phyloP scores from a whole-genome alignment of 1,140 invertebrate genomes.

The Pollicipes pollicipes region DNA sequence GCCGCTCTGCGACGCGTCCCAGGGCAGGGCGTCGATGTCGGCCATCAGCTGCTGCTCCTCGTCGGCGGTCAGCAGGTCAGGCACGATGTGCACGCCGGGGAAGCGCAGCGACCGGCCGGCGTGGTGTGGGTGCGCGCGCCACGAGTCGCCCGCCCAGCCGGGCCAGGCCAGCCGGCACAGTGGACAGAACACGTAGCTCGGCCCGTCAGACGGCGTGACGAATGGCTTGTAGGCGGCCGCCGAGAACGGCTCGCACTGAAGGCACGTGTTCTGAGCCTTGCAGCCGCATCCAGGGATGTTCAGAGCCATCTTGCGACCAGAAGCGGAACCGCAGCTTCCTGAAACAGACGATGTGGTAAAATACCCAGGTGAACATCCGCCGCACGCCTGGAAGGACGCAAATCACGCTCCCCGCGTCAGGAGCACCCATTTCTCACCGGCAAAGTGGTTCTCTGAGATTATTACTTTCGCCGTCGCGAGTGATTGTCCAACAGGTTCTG shows the following conservation, averaged over 20 bases:
- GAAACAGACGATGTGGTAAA: too few species aligned
- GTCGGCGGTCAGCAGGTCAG: conserved; percentile 49
- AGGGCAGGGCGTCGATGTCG: conserved; percentile 59
- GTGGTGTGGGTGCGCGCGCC: conserved; percentile 46
- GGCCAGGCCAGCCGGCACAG: conserved; percentile 51
- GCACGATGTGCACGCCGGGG: conserved; percentile 29
- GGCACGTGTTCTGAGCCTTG: conserved; percentile 75
- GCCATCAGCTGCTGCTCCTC: conserved; percentile 51
- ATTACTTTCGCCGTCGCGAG: too few species aligned
- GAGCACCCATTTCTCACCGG: too few species aligned
- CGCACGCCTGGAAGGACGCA: too few species aligned
- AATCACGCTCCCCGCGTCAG: too few species aligned
- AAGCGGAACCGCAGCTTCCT: neutral
- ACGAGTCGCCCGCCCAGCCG: conserved; percentile 43
- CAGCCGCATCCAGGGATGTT: conserved; percentile 51
- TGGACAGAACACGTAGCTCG: conserved; percentile 51
- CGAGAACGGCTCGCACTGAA: conserved; percentile 58
- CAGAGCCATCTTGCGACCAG: neutral
- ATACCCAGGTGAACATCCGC: too few species aligned
- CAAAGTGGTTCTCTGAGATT: too few species aligned
- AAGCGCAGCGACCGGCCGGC: conserved; percentile 31
- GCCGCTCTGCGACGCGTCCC: conserved; percentile 87
- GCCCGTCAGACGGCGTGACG: conserved; percentile 4
- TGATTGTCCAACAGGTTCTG: too few species aligned
- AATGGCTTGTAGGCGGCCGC: conserved; percentile 21